These are phyloP conservation scores for Hypomecis punctinalis DNA, from an alignment of 2,888 invertebrate species.

Conservation along the genomic window DNA sequence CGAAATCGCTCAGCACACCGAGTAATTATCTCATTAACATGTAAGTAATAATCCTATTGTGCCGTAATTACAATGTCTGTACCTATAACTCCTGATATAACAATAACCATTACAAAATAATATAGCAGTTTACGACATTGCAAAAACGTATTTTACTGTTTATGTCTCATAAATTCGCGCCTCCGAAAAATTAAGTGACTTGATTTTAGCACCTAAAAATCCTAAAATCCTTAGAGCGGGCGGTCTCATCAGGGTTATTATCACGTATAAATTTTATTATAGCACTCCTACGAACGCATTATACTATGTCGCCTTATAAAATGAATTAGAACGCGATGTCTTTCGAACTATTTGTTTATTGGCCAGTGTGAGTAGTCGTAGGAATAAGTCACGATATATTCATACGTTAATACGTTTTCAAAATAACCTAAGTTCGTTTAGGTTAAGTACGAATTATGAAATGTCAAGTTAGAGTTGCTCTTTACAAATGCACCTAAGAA, in stretches of 20 bases:
- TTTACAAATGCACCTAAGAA: too few relatives aligned
- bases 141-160: constrained; percentile 30
- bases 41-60: not conserved
- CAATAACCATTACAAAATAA: constrained; percentile 16
- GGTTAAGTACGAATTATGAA: too few relatives aligned
- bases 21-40: not conserved
- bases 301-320: not conserved
- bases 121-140: constrained; percentile 41
- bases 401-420: too few relatives aligned
- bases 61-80: not conserved
- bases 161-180: constrained; percentile 26
- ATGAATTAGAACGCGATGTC: not conserved
- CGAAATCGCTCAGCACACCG: too few relatives aligned
- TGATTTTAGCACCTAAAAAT: constrained; percentile 28
- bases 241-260: constrained; percentile 23
- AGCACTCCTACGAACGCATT: constrained; percentile 5
- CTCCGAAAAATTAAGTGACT: constrained; percentile 23
- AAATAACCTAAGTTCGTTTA: too few relatives aligned
- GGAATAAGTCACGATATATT: too few relatives aligned
- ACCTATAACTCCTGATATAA: not conserved
- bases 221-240: constrained; percentile 21
- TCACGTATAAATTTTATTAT: constrained; percentile 20
- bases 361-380: not conserved
- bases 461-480: too few relatives aligned
- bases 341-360: not conserved